Conservation (phyloP, 1,140 invertebrate species). For the Drosophila rhopaloa region DNA sequence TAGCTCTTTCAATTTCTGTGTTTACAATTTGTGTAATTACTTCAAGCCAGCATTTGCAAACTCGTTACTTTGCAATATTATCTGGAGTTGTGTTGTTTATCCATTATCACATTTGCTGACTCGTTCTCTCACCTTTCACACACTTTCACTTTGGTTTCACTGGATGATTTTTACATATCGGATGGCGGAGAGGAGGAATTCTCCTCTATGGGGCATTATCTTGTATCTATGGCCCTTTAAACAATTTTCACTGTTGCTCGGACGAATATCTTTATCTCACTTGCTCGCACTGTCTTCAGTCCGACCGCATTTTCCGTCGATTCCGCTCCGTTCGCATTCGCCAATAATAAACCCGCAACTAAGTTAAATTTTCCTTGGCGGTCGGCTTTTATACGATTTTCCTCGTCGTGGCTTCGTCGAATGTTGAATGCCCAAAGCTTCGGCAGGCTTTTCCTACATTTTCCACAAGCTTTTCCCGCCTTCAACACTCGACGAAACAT, state of each 20-base stretch:
- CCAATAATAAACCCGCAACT: slow-evolving; percentile 73
- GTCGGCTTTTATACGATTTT: slow-evolving; percentile 71
- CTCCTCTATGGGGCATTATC: slow-evolving; percentile 36
- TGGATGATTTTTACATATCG: slow-evolving; percentile 35
- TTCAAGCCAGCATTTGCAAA: neutral
- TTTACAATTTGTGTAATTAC: neutral
- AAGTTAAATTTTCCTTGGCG: slow-evolving; percentile 59
- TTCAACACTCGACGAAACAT: slow-evolving; percentile 51
- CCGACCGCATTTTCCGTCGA: slow-evolving; percentile 17
- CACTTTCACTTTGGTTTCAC: slow-evolving; percentile 35
- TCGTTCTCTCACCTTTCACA: slow-evolving; percentile 27
- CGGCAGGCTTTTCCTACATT: slow-evolving; percentile 51
- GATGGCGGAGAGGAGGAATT: slow-evolving; percentile 1
- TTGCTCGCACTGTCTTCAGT: slow-evolving; percentile 29
- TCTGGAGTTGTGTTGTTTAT: slow-evolving; percentile 13
- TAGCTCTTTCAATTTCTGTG: too few relatives aligned
- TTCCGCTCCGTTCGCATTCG: slow-evolving; percentile 37
- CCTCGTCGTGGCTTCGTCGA: slow-evolving; percentile 56
- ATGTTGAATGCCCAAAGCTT: slow-evolving; percentile 56
- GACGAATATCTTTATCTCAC: slow-evolving; percentile 35
- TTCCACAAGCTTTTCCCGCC: slow-evolving; percentile 56
- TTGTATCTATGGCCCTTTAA: slow-evolving; percentile 35
- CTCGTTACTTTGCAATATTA: slow-evolving; percentile 4
- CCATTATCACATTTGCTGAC: slow-evolving; percentile 3
- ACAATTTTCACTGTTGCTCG: slow-evolving; percentile 43